A percentile compares a stretch with the other conserved stretches of the same genome.
Conservation (phyloP, 2,888 invertebrate species). For the Orthosia gothica region DNA sequence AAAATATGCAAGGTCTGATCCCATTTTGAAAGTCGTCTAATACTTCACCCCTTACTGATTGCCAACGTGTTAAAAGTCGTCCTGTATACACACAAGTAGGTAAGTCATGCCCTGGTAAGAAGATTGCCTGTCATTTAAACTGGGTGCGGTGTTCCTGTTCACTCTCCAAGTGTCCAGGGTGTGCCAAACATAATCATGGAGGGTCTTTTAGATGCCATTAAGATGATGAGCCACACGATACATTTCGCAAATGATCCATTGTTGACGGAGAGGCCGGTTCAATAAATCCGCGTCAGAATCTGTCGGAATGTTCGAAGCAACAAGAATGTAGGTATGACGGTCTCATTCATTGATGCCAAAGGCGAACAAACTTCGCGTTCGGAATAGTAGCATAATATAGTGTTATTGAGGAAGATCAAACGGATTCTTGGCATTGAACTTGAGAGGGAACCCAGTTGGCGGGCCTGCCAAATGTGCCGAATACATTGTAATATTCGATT, state of each 20-base stretch:
- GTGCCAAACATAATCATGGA: no score
- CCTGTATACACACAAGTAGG: background rate
- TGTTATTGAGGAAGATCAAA: conserved; percentile 74
- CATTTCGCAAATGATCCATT: conserved; percentile 14
- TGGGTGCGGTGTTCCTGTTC: background rate
- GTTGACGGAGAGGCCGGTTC: background rate
- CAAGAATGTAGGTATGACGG: conserved; percentile 34
- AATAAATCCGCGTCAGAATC: conserved; percentile 8
- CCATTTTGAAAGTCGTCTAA: no score
- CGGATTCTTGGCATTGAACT: conserved; percentile 89
- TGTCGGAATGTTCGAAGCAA: conserved; percentile 1
- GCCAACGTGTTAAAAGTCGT: no score
- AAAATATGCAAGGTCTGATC: no score
- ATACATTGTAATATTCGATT: conserved; percentile 65
- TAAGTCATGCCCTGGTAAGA: background rate
- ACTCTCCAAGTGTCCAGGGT: background rate
- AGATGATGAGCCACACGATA: background rate
- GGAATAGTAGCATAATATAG: conserved; percentile 74
- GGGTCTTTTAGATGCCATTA: background rate
- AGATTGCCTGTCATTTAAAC: background rate
- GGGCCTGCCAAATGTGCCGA: conserved; percentile 82
- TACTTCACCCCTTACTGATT: no score
- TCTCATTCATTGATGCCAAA: conserved; percentile 52
- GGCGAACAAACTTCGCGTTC: conserved; percentile 63
- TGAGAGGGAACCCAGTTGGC: conserved; percentile 85